Conservation (phyloP, 1,140 invertebrate genomes). For the Pollicipes pollicipes region DNA sequence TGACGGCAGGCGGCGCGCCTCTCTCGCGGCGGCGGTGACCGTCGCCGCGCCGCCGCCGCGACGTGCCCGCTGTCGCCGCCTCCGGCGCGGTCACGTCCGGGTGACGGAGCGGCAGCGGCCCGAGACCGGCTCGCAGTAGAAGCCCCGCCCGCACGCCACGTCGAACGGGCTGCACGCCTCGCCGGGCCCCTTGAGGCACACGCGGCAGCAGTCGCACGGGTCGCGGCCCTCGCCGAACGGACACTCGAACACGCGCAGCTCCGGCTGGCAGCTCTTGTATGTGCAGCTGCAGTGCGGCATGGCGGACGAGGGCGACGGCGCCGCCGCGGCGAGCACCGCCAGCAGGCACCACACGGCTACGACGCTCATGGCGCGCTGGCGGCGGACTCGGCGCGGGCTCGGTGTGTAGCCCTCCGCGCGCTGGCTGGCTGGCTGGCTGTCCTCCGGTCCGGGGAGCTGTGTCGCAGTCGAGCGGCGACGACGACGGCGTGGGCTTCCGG, state of each 20-base stretch:
- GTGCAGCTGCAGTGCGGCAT: background rate
- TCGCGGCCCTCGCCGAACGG: slow-evolving; percentile 5
- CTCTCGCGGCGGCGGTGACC: background rate
- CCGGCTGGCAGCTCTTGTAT: background rate
- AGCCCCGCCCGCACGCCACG: background rate
- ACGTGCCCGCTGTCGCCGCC: background rate
- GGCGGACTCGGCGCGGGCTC: background rate
- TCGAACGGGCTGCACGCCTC: background rate
- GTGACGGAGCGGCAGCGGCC: background rate
- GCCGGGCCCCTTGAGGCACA: slow-evolving; percentile 4
- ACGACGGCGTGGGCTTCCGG: too few species aligned
- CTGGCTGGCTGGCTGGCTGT: too few species aligned
- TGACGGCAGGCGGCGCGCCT: too few species aligned
- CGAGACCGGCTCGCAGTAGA: background rate
- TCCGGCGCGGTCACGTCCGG: background rate
- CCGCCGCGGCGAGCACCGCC: background rate
- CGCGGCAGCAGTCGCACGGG: slow-evolving; percentile 3
- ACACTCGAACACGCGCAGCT: background rate
- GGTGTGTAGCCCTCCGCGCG: too few species aligned
- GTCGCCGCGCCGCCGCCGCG: too few species aligned
- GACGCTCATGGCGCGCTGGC: background rate
- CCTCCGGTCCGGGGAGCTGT: too few species aligned
- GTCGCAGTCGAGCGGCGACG: too few species aligned
- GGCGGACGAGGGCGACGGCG: too few species aligned
- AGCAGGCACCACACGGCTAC: background rate